Base-by-base conservation (phyloP, 2,888 invertebrate species). In the Melinopterus prodromus region DNA sequence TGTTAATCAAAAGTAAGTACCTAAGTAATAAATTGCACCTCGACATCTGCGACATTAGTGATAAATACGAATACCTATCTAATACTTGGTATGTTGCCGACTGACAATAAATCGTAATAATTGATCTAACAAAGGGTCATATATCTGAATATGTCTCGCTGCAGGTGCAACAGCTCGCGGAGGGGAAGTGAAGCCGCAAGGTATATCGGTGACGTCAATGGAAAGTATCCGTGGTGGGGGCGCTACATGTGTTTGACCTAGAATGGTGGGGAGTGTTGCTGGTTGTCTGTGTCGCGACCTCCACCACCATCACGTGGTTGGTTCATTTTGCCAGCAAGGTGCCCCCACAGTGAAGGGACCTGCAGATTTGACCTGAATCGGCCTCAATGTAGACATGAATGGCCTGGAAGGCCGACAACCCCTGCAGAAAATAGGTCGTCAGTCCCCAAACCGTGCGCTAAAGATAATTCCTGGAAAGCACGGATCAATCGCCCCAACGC, bases 401-500 rank as follows among this genome's bases (percentile, higher is more conserved):
- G 86, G 86, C 84, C 83, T 83, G 83, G 84, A 82, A 84, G 85
- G 84, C 80, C 84, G 84, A 84, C 85, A 85, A 84, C 84, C 85
- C 82, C 81, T 77, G 77, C 36, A 80, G 77, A 79, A 84, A 86
- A 81, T 83, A 86, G 88, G 87, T 83, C 87, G 86, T 86, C 86
- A 87, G 86, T 86, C 86, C 85, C 82, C 82, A 82, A 80, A 71
- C 78, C 53, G 70, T 38, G 77, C 69, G 77, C 75, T 80, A 77
- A 77, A 77, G 72, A 77, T 80, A 77, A 71, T 77, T 80, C 71
- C 70, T 35, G 69, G 77, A 72, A 71, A 71, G 79, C 78, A 78
- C 74, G 76, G 80, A 80, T 77, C 71, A 70, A 16, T 70, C 12
- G 77, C 38, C 76, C 37, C 12, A n/a, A 53, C n/a, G 16, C 70